Evolutionary conservation across 2,113 vertebrate species (phyloP), one percentile per base, ranked within the genome.

Genomic region (Xenotilapia flavipinnis): DNA sequence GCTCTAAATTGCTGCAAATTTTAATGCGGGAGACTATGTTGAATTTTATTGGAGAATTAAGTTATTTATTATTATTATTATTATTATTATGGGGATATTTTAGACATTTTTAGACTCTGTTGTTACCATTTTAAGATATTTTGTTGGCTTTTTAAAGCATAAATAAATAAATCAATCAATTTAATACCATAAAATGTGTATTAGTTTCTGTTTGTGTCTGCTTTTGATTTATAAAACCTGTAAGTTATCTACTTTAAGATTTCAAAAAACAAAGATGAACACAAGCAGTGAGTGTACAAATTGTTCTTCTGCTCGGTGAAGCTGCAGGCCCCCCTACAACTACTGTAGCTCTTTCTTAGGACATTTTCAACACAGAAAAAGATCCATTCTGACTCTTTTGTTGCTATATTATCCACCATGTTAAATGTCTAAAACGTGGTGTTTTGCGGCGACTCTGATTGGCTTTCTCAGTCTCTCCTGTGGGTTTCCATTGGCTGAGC

Each of bases 401-500:
- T 42, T 31, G 19, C 47, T 15, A 9, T 4, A 13, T 26, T 9
- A n/a, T 58, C 33, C 5, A 14, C 23, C n/a, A 3, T 5, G 14
- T 40, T 55, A 47, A 77, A 77, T 77, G 9, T 28, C 33, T 79
- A 28, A 55, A 21, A 77, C 42, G 15, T 49, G 70, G 23, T 19
- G 9, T 49, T 49, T 77, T 77, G 31, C 1, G 12, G 12, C 1
- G 7, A 47, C 31, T 51, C 31, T n/a, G 62, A 70, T 81, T 73
- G 56, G 73, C 55, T 82, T 75, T 8, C 9, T 13, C 49, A 51
- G 6, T 42, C 31, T 17, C 40, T 83, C 36, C 3, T 53, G 77
- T 31, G 19, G 19, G 49, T 42, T 38, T 54, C 84, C 14, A 62
- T 54, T 84, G 80, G 86, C 60, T 55, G 19, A 56, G n/a, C 7